Evolutionary conservation across 2,888 invertebrate genomes (phyloP), one percentile per base, ranked within the genome.

Genomic region (Chorisops tibialis): DNA sequence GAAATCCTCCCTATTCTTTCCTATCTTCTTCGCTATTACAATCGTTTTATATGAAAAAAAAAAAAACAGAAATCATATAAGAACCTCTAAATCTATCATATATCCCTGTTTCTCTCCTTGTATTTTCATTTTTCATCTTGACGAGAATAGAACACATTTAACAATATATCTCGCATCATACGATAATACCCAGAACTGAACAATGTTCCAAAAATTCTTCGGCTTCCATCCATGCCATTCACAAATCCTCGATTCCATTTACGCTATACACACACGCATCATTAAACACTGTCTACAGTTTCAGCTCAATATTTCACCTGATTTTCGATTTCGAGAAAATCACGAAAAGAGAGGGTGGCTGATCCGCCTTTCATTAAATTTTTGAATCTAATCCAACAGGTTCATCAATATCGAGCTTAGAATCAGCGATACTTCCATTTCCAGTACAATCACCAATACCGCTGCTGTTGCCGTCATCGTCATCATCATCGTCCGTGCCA

Each of bases 361-460:
- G 1, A 22, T 50, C 35, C 24, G 11, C n/a, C n/a, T n/a, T 12
- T 16, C 30, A 11, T 41, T 39, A 39, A 39, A 7, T 45, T 51
- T n/a, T n/a, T 41, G 7, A 51, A 45, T 61, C 43, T 61, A 43
- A 61, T 61, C 39, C 37, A 63, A 63, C 76, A 90, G 89, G 88
- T 65, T 81, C 87, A 65, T 87, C 89, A 14, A 86, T 87, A 73
- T 83, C 87, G 5, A 84, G 86, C n/a, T 84, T 89, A 71, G 81
- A 85, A 66, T 82, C 86, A 51, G 86, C 88, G 24, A 86, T 89
- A 70, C 87, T 85, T 66, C 83, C 86, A 68, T 89, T 91, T 73
- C 89, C 91, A 64, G 56, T 45, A 16, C 56, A 56, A 56, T 41
- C 43, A 52, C 35, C 50, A 3, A 14, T 45, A 7, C 58, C 58